Conservation (phyloP, 1,140 invertebrate species). For the Bombus confusus region DNA sequence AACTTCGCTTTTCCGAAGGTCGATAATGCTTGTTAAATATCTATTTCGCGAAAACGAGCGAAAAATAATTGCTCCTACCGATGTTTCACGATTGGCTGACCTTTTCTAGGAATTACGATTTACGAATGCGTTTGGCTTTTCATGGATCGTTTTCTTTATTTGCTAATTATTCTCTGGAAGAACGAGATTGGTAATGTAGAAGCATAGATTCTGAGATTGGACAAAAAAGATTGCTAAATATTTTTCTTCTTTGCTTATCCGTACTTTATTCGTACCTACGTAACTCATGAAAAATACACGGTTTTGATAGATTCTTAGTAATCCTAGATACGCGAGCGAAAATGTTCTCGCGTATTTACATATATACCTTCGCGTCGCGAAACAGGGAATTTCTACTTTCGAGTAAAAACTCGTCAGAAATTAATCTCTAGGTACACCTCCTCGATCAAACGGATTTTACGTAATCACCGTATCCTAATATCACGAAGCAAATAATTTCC, state of each 20-base stretch:
- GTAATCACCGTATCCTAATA: not conserved
- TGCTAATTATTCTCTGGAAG: not conserved
- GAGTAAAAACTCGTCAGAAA: too few species aligned
- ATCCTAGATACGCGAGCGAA: too few species aligned
- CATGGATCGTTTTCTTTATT: not conserved
- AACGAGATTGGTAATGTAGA: not conserved
- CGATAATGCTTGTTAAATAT: conserved; percentile 26
- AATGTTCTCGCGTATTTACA: too few species aligned
- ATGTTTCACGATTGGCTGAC: too few species aligned
- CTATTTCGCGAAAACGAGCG: not conserved
- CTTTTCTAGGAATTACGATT: not conserved
- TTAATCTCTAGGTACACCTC: not conserved
- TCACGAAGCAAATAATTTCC: not conserved
- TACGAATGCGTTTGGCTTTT: not conserved
- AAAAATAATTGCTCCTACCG: not conserved
- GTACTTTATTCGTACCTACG: too few species aligned
- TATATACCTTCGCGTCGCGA: too few species aligned
- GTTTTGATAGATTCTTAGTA: too few species aligned
- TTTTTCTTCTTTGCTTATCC: too few species aligned
- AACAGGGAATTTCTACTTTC: too few species aligned
- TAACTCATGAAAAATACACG: too few species aligned
- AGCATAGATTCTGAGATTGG: too few species aligned
- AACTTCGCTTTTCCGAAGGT: not conserved
- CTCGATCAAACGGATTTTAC: too few species aligned
- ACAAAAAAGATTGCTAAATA: not conserved